A percentile compares a stretch with the other conserved stretches of the same genome.
phyloP scores from a whole-genome alignment of 2,113 vertebrate genomes.

The Vanacampus margaritifer region DNA sequence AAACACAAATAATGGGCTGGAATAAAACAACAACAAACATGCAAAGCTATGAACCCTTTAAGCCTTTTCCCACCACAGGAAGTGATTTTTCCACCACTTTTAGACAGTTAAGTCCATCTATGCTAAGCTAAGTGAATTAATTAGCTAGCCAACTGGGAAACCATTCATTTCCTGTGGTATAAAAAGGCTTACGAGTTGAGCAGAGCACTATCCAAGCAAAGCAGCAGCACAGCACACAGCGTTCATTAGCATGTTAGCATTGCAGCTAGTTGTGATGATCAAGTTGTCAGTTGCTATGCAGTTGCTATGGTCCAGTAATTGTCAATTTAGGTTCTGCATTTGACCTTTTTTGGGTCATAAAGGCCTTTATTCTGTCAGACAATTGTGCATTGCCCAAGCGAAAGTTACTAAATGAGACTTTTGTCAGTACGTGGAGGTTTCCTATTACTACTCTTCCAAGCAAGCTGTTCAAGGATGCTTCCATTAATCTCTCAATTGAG shows the following conservation, averaged over 20 bases:
- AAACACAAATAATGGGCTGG: slow-evolving; percentile 20
- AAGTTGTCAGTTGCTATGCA: too few relatives aligned
- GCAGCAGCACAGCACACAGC: slow-evolving; percentile 61
- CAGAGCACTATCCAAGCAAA: slow-evolving; percentile 32
- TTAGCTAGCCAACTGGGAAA: neutral
- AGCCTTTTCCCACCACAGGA: slow-evolving; percentile 36
- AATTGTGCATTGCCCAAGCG: too few relatives aligned
- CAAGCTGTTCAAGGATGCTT: too few relatives aligned
- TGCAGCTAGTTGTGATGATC: too few relatives aligned
- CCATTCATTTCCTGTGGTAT: slow-evolving; percentile 20
- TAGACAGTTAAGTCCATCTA: neutral
- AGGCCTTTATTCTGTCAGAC: too few relatives aligned
- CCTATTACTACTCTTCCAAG: too few relatives aligned
- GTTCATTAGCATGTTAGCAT: slow-evolving; percentile 25
- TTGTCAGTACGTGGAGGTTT: too few relatives aligned
- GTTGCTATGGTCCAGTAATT: too few relatives aligned
- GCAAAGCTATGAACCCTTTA: slow-evolving; percentile 16
- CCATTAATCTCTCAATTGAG: too few relatives aligned
- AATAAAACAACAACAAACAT: slow-evolving; percentile 36
- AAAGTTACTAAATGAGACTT: too few relatives aligned
- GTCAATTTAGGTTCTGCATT: too few relatives aligned
- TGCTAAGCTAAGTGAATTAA: neutral
- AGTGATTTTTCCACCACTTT: neutral
- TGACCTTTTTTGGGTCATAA: too few relatives aligned
- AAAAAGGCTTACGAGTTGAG: slow-evolving; percentile 27